phyloP scores from a whole-genome alignment of 2,113 vertebrate genomes.

The Bujurquina vittata region DNA sequence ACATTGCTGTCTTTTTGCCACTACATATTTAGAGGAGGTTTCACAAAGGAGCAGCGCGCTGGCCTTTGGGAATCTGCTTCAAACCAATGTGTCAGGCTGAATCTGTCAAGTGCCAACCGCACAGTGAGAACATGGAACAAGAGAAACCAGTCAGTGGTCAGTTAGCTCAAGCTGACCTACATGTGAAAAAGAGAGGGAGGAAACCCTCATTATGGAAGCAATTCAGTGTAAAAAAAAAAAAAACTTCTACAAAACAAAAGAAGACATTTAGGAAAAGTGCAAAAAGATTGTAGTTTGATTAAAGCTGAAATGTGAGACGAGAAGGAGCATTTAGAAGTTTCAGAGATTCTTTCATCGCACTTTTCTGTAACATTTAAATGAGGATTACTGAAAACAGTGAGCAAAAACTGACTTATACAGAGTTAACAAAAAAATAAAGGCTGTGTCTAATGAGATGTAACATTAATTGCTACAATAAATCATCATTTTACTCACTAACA shows the following conservation, averaged over 20 bases:
- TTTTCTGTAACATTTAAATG: neutral
- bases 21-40: conserved; percentile 12
- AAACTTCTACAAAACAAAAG: too few relatives aligned
- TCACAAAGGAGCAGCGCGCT: conserved; percentile 27
- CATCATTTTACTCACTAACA: neutral
- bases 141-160: conserved; percentile 49
- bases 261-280: neutral
- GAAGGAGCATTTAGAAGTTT: neutral
- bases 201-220: neutral
- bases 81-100: conserved; percentile 53
- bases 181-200: neutral
- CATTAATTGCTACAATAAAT: neutral
- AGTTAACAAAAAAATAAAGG: neutral
- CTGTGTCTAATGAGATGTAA: neutral
- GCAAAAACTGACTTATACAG: neutral
- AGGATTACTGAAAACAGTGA: neutral
- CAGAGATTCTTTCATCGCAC: neutral
- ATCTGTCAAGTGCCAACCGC: conserved; percentile 55
- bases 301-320: neutral
- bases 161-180: conserved; percentile 45
- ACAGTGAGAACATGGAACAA: conserved; percentile 48
- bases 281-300: neutral
- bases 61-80: conserved; percentile 50
- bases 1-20: neutral
- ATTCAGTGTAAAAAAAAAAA: neutral